Base-by-base conservation (phyloP, 2,888 invertebrate genomes). In the Drosophila mercatorum region DNA sequence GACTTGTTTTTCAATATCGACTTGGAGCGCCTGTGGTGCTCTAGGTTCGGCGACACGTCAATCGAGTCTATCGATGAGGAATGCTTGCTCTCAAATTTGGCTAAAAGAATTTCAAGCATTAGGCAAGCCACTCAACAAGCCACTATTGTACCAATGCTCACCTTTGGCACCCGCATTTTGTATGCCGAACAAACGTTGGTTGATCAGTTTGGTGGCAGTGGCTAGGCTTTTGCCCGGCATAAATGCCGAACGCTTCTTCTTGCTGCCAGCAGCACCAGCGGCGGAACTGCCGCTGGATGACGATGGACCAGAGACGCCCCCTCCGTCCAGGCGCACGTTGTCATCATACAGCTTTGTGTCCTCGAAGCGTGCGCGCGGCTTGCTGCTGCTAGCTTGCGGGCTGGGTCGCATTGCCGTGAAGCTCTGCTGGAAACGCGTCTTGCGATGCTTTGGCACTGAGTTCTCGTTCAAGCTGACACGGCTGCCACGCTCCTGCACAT, bases 351-450 rank as follows among this genome's bases (percentile, higher is more conserved):
- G 93, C 71, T 90, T 91, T 8, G 92, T 92, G 74, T 94, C 94
- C 64, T 94, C 94, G 76, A 91, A 91, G 17, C 91, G 89, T 0
- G 91, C 90, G 6, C 90, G 85, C 0, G 91, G 91, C 56, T 82
- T 91, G 17, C 72, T 80, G 81, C 94, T 38, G 55, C 38, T 40
- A 12, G 90, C 94, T 94, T 51, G 51, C 76, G 94, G 94, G 79
- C 94, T 94, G 38, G 94, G 95, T 43, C 94, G 93, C 68, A 91
- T 92, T 65, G 91, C 85, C 47, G 94, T 93, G 69, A 94, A 94
- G 90, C 93, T 91, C 95, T 97, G 96, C 93, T 96, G 97, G 93
- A 97, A 96, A 86, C 97, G 95, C 81, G 97, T 96, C 94, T 97
- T 97, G 90, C 97, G 95, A 93, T 97, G 97, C 93, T 96, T 97